Evolutionary conservation across 2,888 invertebrate species (phyloP).

Genomic region (Troilus luridus): DNA sequence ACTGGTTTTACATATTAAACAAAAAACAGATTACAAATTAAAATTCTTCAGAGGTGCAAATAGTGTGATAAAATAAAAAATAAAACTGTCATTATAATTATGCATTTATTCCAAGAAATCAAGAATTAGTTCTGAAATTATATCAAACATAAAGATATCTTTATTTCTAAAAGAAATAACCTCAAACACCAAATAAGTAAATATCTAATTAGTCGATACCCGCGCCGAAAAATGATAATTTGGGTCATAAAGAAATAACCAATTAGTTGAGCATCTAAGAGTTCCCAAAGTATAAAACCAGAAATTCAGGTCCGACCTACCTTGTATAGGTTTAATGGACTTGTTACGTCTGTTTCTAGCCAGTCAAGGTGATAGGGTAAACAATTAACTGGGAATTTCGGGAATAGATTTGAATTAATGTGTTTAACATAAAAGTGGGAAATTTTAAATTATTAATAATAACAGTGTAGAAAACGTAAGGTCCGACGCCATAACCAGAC

Average conservation of each 20-base stretch:
- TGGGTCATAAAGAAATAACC: not conserved
- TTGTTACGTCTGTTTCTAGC: not conserved
- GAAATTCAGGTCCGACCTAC: not conserved
- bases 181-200: not conserved
- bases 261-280: not conserved
- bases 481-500: not conserved
- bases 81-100: too few relatives aligned
- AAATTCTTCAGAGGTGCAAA: too few relatives aligned
- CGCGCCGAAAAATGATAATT: not conserved
- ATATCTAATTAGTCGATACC: not conserved
- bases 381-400: not conserved
- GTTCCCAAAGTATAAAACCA: not conserved
- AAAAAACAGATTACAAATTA: too few relatives aligned
- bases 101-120: too few relatives aligned
- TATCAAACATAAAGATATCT: too few relatives aligned
- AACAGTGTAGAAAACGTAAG: not conserved
- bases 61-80: too few relatives aligned
- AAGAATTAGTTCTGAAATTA: too few relatives aligned
- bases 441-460: not conserved
- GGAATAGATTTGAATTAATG: not conserved
- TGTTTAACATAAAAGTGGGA: not conserved
- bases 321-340: not conserved
- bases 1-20: too few relatives aligned
- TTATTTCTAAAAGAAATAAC: too few relatives aligned
- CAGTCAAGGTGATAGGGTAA: not conserved